Evolutionary conservation across 1,140 invertebrate genomes (phyloP), one percentile per base, ranked within the genome.

Genomic region (Cylas formicarius): DNA sequence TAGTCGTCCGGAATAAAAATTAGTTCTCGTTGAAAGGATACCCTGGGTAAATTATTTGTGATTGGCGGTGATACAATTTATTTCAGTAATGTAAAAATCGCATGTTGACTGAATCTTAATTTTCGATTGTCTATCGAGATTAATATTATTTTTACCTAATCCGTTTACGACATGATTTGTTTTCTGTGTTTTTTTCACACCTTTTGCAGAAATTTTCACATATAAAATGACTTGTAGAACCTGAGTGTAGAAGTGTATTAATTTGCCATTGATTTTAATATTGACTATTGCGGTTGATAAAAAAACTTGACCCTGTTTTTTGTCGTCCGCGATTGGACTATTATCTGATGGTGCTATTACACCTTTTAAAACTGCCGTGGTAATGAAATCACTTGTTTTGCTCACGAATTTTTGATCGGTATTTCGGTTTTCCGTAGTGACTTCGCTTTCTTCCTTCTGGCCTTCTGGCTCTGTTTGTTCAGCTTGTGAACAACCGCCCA

Each of bases 1-100:
- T 35, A n/a, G 13, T 41, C 11, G 10, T 35, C 8, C 9, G 39
- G 39, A 7, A 40, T 37, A 34, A 35, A 16, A 10, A 38, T 13
- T n/a, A 24, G n/a, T 2, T 3, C 43, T 23, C n/a, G 11, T 13
- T 33, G 11, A 4, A 28, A 23, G 11, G 14, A 23, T 21, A 24
- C 10, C 8, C 17, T 21, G 14, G n/a, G 35, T 14, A 18, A 14
- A 10, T 21, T 23, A 18, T 21, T 37, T 8, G 26, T 6, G 14
- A 37, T 21, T 8, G 17, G 8, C 7, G 17, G 17, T 7, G 13
- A n/a, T n/a, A n/a, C n/a, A n/a, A n/a, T n/a, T 8, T 8, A 37
- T 24, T 24, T 21, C 6, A 37, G 19, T 14, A 38, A 11, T 14
- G 17, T 11, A 38, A 16, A 2, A 10, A 26, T 38, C 27, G 27